Evolutionary conservation across 2,113 vertebrate species (phyloP).

Genomic region (Epinephelus cyanopodus): DNA sequence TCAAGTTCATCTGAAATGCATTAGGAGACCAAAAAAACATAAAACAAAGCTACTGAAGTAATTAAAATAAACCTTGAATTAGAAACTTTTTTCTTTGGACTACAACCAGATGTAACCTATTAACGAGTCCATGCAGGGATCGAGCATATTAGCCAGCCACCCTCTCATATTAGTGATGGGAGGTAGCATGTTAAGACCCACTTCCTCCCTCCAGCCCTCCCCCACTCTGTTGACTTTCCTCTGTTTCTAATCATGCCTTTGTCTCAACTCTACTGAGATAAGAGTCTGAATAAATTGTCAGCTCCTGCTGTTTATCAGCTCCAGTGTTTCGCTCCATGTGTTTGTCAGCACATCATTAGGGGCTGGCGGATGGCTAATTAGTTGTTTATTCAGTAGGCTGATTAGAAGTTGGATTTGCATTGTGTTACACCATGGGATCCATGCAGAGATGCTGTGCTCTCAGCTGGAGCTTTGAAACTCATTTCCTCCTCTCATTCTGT

Average conservation of each 20-base stretch:
- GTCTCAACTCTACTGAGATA: slow-evolving; percentile 73
- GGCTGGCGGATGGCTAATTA: slow-evolving; percentile 78
- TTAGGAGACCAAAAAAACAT: slow-evolving; percentile 28
- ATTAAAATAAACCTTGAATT: slow-evolving; percentile 62
- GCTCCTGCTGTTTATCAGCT: slow-evolving; percentile 73
- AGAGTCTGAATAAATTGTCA: slow-evolving; percentile 71
- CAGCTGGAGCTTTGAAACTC: slow-evolving; percentile 53
- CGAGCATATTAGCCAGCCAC: not conserved
- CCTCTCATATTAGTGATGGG: slow-evolving; percentile 8
- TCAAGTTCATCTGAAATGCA: slow-evolving; percentile 44
- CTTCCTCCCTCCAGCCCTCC: slow-evolving; percentile 58
- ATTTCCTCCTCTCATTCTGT: slow-evolving; percentile 77
- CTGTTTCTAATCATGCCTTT: slow-evolving; percentile 81
- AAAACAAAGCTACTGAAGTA: slow-evolving; percentile 41
- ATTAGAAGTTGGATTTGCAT: slow-evolving; percentile 79
- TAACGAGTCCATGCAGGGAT: not conserved
- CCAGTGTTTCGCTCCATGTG: slow-evolving; percentile 75
- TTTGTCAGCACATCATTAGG: slow-evolving; percentile 88
- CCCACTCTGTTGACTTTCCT: slow-evolving; percentile 76
- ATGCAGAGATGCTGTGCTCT: slow-evolving; percentile 58
- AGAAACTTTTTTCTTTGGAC: slow-evolving; percentile 20
- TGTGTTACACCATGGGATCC: slow-evolving; percentile 78
- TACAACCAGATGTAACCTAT: slow-evolving; percentile 4
- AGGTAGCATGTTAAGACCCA: slow-evolving; percentile 33
- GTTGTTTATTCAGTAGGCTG: slow-evolving; percentile 79